These are phyloP conservation scores for Ichneumoninae sp. DNA, from an alignment of 2,888 invertebrate genomes.

Conservation along the genomic window DNA sequence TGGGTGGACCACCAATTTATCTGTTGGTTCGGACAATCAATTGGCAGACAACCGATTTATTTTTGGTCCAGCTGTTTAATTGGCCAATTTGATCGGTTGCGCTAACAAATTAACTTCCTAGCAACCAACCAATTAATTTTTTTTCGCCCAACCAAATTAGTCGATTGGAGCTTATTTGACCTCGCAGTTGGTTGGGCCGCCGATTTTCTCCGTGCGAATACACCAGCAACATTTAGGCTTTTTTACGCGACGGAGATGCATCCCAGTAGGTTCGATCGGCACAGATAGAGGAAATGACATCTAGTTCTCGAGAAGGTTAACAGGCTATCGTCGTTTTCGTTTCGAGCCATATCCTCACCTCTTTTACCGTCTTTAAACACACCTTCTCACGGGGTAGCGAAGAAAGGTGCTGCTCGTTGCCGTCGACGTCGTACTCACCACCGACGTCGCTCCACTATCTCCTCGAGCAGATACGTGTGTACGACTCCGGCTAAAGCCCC, in stretches of 20 bases:
- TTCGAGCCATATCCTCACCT: slow-evolving; percentile 3
- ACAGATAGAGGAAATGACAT: slow-evolving; percentile 2
- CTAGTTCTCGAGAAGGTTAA: slow-evolving; percentile 10
- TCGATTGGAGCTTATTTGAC: no score
- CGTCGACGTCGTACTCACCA: slow-evolving; percentile 62
- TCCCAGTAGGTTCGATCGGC: background rate
- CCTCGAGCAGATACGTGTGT: slow-evolving; percentile 23
- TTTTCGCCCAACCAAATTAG: no score
- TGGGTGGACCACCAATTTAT: no score
- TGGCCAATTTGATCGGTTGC: no score
- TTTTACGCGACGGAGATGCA: background rate
- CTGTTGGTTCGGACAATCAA: no score
- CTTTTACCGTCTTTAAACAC: slow-evolving; percentile 38
- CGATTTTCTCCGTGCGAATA: no score
- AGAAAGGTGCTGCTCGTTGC: slow-evolving; percentile 29
- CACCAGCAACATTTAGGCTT: background rate
- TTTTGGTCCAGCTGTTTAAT: no score
- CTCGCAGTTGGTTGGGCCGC: no score
- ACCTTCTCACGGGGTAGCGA: slow-evolving; percentile 6
- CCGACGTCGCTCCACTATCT: slow-evolving; percentile 26
- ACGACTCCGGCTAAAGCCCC: slow-evolving; percentile 41
- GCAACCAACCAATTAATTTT: no score
- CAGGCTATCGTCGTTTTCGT: slow-evolving; percentile 13
- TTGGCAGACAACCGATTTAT: no score
- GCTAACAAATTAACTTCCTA: background rate